These are phyloP conservation scores for Sinonovacula constricta DNA, from an alignment of 1,140 invertebrate genomes.

Conservation along the genomic window DNA sequence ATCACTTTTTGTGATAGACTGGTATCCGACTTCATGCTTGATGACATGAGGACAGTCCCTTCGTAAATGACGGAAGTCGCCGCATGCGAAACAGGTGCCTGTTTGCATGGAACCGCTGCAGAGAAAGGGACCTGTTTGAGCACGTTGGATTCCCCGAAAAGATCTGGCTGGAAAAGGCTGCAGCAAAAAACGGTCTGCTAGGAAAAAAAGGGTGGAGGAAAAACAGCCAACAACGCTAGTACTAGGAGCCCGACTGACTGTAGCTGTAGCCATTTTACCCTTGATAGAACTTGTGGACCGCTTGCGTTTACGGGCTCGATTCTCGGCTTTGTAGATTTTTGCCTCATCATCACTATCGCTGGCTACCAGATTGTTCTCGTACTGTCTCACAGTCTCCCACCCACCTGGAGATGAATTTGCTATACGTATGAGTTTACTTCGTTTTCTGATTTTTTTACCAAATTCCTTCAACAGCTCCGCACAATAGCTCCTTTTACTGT, in stretches of 20 bases:
- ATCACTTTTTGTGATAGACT: constrained; percentile 5
- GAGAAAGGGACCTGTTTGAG: not conserved
- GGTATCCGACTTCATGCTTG: not conserved
- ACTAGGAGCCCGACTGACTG: not conserved
- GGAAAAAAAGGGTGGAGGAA: not conserved
- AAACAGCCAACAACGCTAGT: not conserved
- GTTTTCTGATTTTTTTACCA: not conserved
- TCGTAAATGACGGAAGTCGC: not conserved
- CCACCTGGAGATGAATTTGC: constrained; percentile 2
- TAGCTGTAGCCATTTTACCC: not conserved
- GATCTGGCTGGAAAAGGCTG: not conserved
- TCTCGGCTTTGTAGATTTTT: constrained; percentile 7
- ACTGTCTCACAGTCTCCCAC: not conserved
- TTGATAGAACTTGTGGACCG: not conserved
- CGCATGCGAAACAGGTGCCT: constrained; percentile 10
- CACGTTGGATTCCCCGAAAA: not conserved
- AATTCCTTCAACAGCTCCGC: not conserved
- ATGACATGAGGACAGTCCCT: constrained; percentile 3
- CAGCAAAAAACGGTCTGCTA: not conserved
- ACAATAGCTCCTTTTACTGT: constrained; percentile 6
- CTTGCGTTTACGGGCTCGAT: not conserved
- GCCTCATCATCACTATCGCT: constrained; percentile 16
- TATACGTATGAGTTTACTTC: constrained; percentile 18
- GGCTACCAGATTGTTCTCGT: constrained; percentile 11
- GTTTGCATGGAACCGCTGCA: not conserved